phyloP scores from a whole-genome alignment of 2,888 invertebrate genomes.

The Lasioglossum zephyrum region DNA sequence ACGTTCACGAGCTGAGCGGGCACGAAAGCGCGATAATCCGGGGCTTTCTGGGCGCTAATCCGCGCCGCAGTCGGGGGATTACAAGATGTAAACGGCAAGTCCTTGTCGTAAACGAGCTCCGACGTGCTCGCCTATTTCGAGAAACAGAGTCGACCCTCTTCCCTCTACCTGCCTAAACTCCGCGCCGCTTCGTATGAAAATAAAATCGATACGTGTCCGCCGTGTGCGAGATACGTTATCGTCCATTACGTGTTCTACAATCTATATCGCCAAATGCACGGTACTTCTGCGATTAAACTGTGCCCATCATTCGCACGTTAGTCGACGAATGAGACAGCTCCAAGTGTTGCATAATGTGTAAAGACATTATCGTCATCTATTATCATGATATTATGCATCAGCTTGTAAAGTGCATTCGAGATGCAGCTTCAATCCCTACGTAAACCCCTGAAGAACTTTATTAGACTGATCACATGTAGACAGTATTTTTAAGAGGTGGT shows the following conservation, averaged over 20 bases:
- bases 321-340: too few species aligned
- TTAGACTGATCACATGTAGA: neutral
- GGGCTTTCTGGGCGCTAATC: conserved; percentile 40
- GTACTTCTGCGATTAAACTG: neutral
- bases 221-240: neutral
- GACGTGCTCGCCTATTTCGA: conserved; percentile 26
- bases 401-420: too few species aligned
- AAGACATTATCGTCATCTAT: too few species aligned
- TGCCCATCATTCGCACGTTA: neutral
- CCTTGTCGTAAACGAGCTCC: conserved; percentile 49
- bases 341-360: too few species aligned
- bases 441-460: neutral
- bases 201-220: conserved; percentile 25
- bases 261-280: neutral
- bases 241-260: neutral
- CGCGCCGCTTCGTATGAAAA: conserved; percentile 19
- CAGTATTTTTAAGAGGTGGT: neutral
- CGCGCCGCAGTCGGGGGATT: conserved; percentile 44
- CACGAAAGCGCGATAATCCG: conserved; percentile 40
- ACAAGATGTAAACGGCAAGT: conserved; percentile 56
- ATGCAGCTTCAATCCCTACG: neutral
- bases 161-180: conserved; percentile 29
- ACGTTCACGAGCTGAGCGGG: conserved; percentile 4
- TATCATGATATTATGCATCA: too few species aligned
- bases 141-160: conserved; percentile 1